phyloP scores from a whole-genome alignment of 2,888 invertebrate species.

The Iphiclides podalirius region DNA sequence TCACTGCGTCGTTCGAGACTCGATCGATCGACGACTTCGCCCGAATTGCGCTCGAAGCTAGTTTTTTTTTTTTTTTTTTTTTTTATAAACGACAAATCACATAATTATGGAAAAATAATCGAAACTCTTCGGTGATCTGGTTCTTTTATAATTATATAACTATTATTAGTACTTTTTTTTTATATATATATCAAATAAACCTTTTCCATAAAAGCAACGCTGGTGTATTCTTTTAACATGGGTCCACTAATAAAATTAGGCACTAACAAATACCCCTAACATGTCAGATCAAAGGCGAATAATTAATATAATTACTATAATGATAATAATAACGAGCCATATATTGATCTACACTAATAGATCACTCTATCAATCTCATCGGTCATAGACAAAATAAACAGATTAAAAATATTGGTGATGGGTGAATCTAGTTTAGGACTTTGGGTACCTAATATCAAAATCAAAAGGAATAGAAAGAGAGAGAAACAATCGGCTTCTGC shows the following conservation, averaged over 20 bases:
- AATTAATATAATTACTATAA: not conserved
- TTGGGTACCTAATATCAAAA: no score
- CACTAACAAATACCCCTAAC: constrained; percentile 61
- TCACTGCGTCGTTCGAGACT: constrained; percentile 17
- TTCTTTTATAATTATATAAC: constrained; percentile 61
- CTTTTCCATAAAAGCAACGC: constrained; percentile 76
- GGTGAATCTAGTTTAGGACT: no score
- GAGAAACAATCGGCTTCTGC: no score
- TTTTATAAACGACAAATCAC: constrained; percentile 10
- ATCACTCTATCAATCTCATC: constrained; percentile 22
- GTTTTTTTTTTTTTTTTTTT: constrained; percentile 21
- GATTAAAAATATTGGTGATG: constrained; percentile 55
- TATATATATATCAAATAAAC: constrained; percentile 71
- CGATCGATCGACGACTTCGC: constrained; percentile 2
- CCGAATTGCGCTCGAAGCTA: constrained; percentile 15
- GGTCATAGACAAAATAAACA: constrained; percentile 28
- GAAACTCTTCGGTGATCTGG: constrained; percentile 71
- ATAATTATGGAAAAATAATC: constrained; percentile 24
- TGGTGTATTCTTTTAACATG: constrained; percentile 80
- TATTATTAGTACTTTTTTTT: constrained; percentile 52
- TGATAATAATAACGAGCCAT: constrained; percentile 38
- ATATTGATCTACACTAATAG: no score
- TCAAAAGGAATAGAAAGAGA: no score
- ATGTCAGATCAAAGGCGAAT: constrained; percentile 29
- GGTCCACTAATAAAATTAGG: constrained; percentile 70